Percentiles rank a stretch among this genome's conserved stretches.
These are phyloP conservation scores for Chamaea fasciata DNA, from an alignment of 2,113 vertebrate species.

Conservation along the genomic window DNA sequence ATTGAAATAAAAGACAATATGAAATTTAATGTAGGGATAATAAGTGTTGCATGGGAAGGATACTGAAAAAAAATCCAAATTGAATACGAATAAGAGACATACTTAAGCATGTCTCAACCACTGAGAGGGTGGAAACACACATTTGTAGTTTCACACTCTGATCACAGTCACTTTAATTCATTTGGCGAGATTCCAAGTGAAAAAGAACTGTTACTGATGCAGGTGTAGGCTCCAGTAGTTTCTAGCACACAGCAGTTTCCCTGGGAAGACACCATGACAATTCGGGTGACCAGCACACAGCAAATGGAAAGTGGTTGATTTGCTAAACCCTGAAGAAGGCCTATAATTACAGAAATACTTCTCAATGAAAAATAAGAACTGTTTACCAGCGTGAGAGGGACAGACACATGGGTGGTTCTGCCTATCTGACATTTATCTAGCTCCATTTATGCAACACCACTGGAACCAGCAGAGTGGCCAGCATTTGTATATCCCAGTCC, in stretches of 20 bases:
- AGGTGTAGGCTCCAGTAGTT: not conserved
- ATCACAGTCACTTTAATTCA: not conserved
- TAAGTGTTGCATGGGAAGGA: not conserved
- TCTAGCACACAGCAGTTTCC: not conserved
- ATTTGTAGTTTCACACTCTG: not conserved
- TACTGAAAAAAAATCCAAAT: not conserved
- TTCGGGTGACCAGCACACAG: not conserved
- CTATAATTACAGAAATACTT: not conserved
- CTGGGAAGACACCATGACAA: not conserved
- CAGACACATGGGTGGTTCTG: not conserved
- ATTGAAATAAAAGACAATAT: not conserved
- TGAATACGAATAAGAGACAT: not conserved
- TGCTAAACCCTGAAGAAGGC: not conserved
- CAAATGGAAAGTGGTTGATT: not conserved
- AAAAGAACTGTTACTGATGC: not conserved
- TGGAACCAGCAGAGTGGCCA: not conserved
- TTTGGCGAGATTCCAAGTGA: not conserved
- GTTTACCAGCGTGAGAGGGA: not conserved
- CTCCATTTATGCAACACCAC: not conserved
- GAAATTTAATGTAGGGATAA: not conserved
- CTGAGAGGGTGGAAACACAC: not conserved
- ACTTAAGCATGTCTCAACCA: not conserved
- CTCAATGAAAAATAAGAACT: not conserved
- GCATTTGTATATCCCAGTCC: not conserved
- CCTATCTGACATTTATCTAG: not conserved